Conservation (phyloP, 2,113 vertebrate species). For the Chamaetylas fuelleborni region DNA sequence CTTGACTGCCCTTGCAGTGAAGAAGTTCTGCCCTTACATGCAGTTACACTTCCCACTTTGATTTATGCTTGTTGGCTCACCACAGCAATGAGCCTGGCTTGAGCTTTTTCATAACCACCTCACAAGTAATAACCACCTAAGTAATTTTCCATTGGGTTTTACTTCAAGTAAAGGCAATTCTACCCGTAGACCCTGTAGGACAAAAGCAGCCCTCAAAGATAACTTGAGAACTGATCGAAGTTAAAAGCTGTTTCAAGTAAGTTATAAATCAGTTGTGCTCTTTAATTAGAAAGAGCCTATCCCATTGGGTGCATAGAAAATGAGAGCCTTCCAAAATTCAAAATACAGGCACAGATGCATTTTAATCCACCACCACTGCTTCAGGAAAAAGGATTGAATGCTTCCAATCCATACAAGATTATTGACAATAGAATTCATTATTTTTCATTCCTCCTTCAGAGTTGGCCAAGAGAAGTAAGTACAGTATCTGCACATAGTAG, state of each 20-base stretch:
- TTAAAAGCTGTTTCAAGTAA: not conserved
- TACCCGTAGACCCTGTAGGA: not conserved
- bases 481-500: not conserved
- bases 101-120: not conserved
- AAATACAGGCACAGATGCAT: not conserved
- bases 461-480: not conserved
- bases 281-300: conserved; percentile 11
- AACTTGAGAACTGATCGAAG: not conserved
- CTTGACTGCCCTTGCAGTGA: not conserved
- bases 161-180: not conserved
- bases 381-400: not conserved
- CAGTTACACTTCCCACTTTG: not conserved
- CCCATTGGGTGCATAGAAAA: not conserved
- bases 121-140: not conserved
- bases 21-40: not conserved
- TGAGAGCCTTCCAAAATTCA: not conserved
- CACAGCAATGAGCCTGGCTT: not conserved
- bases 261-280: not conserved
- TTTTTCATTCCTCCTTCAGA: not conserved
- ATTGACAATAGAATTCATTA: not conserved
- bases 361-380: not conserved
- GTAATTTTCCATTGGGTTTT: not conserved
- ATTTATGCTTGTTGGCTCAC: not conserved
- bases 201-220: not conserved
- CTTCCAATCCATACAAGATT: not conserved